Base-by-base conservation (phyloP, 23 tunicate genomes). In the Halocynthia roretzi region DNA sequence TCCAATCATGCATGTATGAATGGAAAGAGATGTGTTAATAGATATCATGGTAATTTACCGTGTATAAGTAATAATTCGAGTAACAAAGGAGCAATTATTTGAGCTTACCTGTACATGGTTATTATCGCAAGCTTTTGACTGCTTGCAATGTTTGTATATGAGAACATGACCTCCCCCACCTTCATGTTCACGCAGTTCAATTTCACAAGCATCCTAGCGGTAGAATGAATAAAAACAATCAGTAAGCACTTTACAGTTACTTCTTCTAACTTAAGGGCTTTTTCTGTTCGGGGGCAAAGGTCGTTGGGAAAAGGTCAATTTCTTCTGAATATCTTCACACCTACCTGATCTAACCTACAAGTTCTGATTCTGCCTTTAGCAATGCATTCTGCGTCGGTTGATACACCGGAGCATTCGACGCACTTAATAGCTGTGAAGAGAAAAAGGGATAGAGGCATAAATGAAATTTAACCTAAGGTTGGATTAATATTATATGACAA, bases 81-180 rank as follows among this genome's bases (percentile, higher is more conserved):
- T 31, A 31, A 31, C 44, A 4, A 31, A 31, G 44, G 44, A 31
- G 2, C 4, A 31, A 31, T 31, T 31, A 31, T 1, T 1, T 4
- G 4, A 58, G 56, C 78, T 54, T 54, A 74, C 78, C 22, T 74
- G 78, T 20, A 74, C 56, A 74, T 74, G 78, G 78, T 74, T 74
- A 54, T 74, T 53, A 54, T 74, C 78, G 7, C 78, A 74, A 21
- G 78, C 78, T 54, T 52, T 54, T 7, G 78, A 74, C 56, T 74
- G 78, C 64, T 74, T 74, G 56, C 78, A 74, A 5, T 54, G 78
- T 18, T 74, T 74, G 62, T 74, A 74, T 0, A 74, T 74, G 22
- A 54, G 19, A 18, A 54, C 55, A 14, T 52, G 8, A 11, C 56
- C 22, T 10, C 78, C 78, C 78, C 78, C 53, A 48, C 78, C 78